Evolutionary conservation across 2,113 vertebrate species (phyloP), one percentile per base, ranked within the genome.

Genomic region (Coptodon bakossiorum): DNA sequence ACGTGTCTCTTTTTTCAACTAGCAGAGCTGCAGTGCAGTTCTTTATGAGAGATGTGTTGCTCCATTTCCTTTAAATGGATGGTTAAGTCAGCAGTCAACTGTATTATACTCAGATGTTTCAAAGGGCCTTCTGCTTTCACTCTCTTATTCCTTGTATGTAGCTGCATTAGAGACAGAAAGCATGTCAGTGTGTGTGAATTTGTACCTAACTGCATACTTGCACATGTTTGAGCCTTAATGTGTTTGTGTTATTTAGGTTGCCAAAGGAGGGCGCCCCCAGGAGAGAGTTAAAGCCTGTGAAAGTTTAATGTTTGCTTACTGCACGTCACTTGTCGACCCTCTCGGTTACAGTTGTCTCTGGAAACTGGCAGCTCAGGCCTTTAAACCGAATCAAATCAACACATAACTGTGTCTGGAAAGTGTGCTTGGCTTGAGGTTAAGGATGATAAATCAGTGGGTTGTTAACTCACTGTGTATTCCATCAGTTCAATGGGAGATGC

Each of bases 251-350:
- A 85, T 82, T 90, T 45, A 2, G 24, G 92, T 95, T 94, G 80
- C 95, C 88, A 63, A 71, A 92, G 84, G 84, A 86, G 87, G 40
- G 7, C 34, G 0, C 73, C 59, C 16, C 10, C 78, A 10, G 38
- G 61, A 82, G 87, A 85, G 86, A 89, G 82, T 91, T 83, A 3
- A 80, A 87, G 80, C 53, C 83, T 82, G 92, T 96, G 95, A 95
- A 97, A 94, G 86, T 95, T 96, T 96, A 94, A 96, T 95, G 94
- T 92, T 94, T 86, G 63, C 86, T 94, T 91, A 89, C 90, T 90
- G 91, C 88, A 84, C 71, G 36, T 88, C 90, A 87, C 83, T 90
- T 86, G 88, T 93, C 80, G 7, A 86, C 43, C 87, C 81, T 86
- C 92, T 95, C 40, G 7, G 84, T 92, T 93, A 83, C 91, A 79